phyloP scores from a whole-genome alignment of 1,140 invertebrate genomes.

The Oncopodura yosiiana region DNA sequence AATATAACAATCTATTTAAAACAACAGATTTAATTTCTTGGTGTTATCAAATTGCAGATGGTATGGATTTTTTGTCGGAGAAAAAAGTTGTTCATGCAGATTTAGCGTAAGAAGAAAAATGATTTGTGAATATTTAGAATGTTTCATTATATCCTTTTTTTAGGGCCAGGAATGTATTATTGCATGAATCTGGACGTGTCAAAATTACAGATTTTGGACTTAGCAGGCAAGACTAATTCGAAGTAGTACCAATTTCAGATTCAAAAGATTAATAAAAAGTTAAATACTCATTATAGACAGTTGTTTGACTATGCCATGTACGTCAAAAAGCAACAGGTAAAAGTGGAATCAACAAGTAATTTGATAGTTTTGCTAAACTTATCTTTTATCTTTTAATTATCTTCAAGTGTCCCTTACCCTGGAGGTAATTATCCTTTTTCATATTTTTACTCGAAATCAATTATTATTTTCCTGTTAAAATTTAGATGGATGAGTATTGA shows the following conservation, averaged over 20 bases:
- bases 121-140: too few species aligned
- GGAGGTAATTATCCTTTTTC: background rate
- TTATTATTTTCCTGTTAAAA: background rate
- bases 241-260: too few species aligned
- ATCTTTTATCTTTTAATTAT: background rate
- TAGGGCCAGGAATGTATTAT: conserved; percentile 14
- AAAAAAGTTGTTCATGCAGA: conserved; percentile 25
- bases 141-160: too few species aligned
- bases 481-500: conserved; percentile 12
- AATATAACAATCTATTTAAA: background rate
- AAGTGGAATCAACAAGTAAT: background rate
- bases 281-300: too few species aligned
- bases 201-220: conserved; percentile 27
- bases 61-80: conserved; percentile 13
- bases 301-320: conserved; percentile 14
- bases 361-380: background rate
- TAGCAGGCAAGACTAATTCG: conserved; percentile 10
- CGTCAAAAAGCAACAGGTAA: conserved; percentile 18
- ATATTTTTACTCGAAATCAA: background rate
- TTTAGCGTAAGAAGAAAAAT: too few species aligned
- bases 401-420: conserved; percentile 12
- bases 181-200: background rate
- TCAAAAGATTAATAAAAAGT: too few species aligned
- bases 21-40: conserved; percentile 7
- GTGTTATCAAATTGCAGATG: conserved; percentile 14